These are phyloP conservation scores for Orycteropus afer DNA, from an alignment of 2,113 vertebrate species.

Conservation along the genomic window DNA sequence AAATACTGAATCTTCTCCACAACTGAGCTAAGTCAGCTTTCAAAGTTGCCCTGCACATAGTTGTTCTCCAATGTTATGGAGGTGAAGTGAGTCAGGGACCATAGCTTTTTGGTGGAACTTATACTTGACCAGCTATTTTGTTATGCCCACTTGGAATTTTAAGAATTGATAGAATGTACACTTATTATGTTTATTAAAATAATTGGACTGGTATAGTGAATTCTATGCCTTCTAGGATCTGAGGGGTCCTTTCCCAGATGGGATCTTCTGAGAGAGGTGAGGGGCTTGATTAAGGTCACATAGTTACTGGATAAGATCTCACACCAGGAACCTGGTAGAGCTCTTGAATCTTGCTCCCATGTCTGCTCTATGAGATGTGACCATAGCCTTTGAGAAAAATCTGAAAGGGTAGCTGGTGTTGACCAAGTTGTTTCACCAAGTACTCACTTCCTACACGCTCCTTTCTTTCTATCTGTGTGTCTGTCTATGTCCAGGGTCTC, in stretches of 20 bases:
- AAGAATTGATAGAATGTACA: background rate
- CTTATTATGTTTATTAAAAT: background rate
- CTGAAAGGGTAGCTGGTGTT: background rate
- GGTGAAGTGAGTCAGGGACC: background rate
- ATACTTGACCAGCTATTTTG: background rate
- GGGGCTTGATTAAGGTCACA: background rate
- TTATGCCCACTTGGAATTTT: background rate
- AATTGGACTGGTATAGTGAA: background rate
- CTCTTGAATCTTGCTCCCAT: background rate
- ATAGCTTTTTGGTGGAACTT: background rate
- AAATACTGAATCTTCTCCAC: background rate
- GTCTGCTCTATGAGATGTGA: background rate
- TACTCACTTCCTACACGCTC: background rate
- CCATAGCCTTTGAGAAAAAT: background rate
- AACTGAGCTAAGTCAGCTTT: background rate
- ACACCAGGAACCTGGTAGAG: background rate
- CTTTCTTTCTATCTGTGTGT: background rate
- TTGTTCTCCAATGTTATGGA: background rate
- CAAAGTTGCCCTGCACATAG: background rate
- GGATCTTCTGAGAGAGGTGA: background rate
- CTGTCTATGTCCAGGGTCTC: background rate
- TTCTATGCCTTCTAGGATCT: background rate
- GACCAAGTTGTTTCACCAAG: background rate
- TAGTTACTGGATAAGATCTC: background rate
- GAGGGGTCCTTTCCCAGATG: background rate